Percentiles rank a stretch among this genome's conserved stretches.
Evolutionary conservation across 1,140 invertebrate species (phyloP).

Genomic region (Maconellicoccus hirsutus): DNA sequence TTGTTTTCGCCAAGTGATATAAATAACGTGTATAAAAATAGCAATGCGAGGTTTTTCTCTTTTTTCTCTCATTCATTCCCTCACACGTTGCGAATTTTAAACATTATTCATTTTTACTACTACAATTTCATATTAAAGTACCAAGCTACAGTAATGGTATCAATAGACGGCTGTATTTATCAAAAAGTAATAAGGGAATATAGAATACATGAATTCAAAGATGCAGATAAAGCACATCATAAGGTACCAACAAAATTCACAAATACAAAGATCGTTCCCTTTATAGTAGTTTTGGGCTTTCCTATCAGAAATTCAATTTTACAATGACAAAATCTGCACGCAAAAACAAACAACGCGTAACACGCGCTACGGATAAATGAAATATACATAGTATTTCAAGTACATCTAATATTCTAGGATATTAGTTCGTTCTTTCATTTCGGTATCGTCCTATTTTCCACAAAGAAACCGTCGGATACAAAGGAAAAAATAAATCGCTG

Average conservation of each 20-base stretch:
- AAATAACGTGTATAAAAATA: too few relatives aligned
- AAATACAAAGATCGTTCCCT: background rate
- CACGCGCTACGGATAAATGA: background rate
- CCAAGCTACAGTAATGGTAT: background rate
- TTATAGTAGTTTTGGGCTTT: constrained; percentile 4
- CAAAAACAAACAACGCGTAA: background rate
- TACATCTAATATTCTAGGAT: background rate
- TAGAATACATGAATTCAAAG: background rate
- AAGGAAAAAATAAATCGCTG: background rate
- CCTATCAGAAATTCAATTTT: background rate
- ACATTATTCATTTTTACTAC: background rate
- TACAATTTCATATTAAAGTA: background rate
- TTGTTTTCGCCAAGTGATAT: too few relatives aligned
- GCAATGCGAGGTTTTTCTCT: too few relatives aligned
- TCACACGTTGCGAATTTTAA: background rate
- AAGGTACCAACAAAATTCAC: background rate
- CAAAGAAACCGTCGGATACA: background rate
- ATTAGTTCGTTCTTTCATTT: background rate
- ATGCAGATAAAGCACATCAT: background rate
- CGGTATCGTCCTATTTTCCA: background rate
- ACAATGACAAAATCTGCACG: background rate
- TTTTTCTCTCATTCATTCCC: background rate
- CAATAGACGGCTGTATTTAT: background rate
- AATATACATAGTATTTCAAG: background rate
- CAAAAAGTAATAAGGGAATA: background rate